Evolutionary conservation across 1,140 invertebrate genomes (phyloP), one percentile per base, ranked within the genome.

Genomic region (Venustaconcha ellipsiformis): DNA sequence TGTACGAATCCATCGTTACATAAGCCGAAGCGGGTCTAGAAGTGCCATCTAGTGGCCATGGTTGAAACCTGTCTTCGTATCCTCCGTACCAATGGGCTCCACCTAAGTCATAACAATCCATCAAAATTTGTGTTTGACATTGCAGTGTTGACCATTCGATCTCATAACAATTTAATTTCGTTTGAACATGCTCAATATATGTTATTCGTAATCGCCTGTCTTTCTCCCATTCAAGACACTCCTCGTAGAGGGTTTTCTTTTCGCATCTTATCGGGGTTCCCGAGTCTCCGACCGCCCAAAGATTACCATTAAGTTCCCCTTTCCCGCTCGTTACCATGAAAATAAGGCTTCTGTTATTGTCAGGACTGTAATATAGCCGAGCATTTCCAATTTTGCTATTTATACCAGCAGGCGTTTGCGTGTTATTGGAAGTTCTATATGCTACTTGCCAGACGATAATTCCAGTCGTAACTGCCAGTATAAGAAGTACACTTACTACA

Each of bases 1-100:
- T 70, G 15, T 78, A 83, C 2, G 73, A 72, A 60, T 86, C 84
- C 55, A 76, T 72, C 0, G 82, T 75, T 17, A 84, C 26, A 59
- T 78, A 87, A 13, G 83, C 78, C 4, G 78, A 70, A 57, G 79
- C 64, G 2, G 75, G 69, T 14, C 84, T 79, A 14, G 70, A 75
- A 74, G 89, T 85, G 20, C 80, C 79, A 65, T 87, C 80, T 57
- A 92, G 79, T 6, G 91, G 91, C 91, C 91, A 92, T 58, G 82
- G 78, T 79, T 92, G 91, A 14, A 78, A 76, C 57, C 82, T 85
- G 30, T 88, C 85, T 73, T 90, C 88, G 37, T 88, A 90, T 1
- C 91, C 90, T 18, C 88, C 88, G 65, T 80, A 88, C 88, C 88
- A 89, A 30, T 82, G 81, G 26, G 67, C 78, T 2, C 72, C 70